Base-by-base conservation (phyloP, 2,797 vertebrate genomes). In the Vireo griseus region DNA sequence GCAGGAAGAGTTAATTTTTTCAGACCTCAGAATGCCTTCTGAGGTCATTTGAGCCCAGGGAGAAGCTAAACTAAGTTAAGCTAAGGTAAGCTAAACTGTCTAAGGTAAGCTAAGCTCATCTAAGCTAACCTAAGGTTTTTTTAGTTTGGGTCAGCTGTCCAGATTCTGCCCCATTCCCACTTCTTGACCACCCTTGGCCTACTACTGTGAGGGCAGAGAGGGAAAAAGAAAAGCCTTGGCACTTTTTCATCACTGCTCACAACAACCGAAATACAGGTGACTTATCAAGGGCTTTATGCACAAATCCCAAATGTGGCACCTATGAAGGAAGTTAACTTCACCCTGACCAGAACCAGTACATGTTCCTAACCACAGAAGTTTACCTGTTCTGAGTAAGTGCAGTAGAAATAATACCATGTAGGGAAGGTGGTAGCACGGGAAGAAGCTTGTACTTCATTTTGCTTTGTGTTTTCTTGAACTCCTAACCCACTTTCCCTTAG, bases 311-410 rank as follows among this genome's bases (percentile, higher is more conserved):
- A 25, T 3, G 8, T 42, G 13, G 5, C 16, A 42, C 6, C 18
- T 35, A 3, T 28, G 51, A 57, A 80, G 57, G 40, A 45, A 37
- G 26, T 20, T 54, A 59, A 28, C 10, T 54, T 24, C 45, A 26
- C 47, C 48, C 20, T 1, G 1, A 1, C 6, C n/a, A 51, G n/a
- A 39, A 2, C 1, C 10, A 29, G 14, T 25, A 20, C 9, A 13
- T 2, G 0, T 18, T 51, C 22, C 29, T 44, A 54, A 35, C 29
- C 19, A 20, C 15, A 58, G 14, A 42, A 42, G 3, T 22, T 54
- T 63, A 25, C 4, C 18, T 42, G 18, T 40, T 74, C 19, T 55
- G 24, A 58, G 2, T 24, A 59, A 59, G 22, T 16, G 9, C 24
- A 47, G 26, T 42, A 63, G 71, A 80, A 76, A 33, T 33, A 50